A percentile compares a stretch with the other conserved stretches of the same genome.
These are phyloP conservation scores for Chloropsis hardwickii DNA, from an alignment of 2,113 vertebrate genomes.

Conservation along the genomic window DNA sequence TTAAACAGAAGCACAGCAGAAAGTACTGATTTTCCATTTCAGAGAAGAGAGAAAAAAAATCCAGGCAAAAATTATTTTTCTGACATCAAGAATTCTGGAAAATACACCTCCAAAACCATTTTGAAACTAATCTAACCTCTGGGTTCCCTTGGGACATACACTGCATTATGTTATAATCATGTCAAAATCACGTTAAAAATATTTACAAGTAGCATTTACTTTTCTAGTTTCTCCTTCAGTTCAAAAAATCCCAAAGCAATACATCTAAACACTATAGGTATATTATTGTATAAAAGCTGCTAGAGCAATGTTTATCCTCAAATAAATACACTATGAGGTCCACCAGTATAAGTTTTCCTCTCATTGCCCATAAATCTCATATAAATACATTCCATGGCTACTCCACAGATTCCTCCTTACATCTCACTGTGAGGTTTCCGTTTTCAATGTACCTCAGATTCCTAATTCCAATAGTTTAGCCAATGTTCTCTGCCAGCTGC, in stretches of 20 bases:
- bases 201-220: slow-evolving; percentile 9
- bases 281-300: neutral
- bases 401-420: neutral
- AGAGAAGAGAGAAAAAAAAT: neutral
- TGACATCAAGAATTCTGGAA: neutral
- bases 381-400: neutral
- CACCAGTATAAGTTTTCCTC: neutral
- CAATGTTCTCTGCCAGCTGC: neutral
- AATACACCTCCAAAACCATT: neutral
- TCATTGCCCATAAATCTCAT: neutral
- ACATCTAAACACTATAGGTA: neutral
- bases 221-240: neutral
- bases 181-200: neutral
- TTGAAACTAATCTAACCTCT: neutral
- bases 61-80: neutral
- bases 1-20: neutral
- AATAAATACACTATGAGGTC: neutral
- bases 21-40: neutral
- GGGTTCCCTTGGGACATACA: neutral
- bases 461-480: neutral
- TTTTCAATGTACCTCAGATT: neutral
- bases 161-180: neutral
- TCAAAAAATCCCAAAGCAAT: slow-evolving; percentile 13
- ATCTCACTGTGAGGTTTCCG: neutral
- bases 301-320: neutral